Conservation (phyloP, 2,888 invertebrate species). For the Zelleria hepariella region DNA sequence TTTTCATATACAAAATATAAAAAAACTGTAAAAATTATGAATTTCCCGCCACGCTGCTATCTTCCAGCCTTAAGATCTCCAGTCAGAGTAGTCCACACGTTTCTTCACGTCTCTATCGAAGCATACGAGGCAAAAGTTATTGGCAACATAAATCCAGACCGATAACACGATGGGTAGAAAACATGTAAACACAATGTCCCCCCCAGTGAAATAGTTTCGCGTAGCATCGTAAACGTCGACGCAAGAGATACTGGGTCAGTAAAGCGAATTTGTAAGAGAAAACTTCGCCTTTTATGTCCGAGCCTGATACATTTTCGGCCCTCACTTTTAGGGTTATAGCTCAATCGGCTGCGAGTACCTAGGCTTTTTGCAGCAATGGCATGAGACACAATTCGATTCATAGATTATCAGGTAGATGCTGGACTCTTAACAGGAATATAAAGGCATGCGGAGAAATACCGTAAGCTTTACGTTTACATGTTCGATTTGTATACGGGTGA, state of each 20-base stretch:
- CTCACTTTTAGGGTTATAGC: background rate
- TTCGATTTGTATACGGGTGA: too few relatives aligned
- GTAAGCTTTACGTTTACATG: too few relatives aligned
- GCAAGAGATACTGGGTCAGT: slow-evolving; percentile 3
- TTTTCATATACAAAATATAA: too few relatives aligned
- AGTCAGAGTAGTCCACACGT: background rate
- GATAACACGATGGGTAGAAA: slow-evolving; percentile 30
- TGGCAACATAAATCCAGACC: slow-evolving; percentile 39
- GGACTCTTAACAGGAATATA: too few relatives aligned
- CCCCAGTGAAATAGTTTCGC: slow-evolving; percentile 19
- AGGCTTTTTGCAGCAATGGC: background rate
- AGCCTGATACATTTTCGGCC: background rate
- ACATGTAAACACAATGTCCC: slow-evolving; percentile 18
- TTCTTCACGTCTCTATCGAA: background rate
- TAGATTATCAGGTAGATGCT: background rate
- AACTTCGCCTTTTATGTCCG: background rate
- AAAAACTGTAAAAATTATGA: too few relatives aligned
- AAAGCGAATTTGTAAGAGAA: background rate
- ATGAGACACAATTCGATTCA: background rate
- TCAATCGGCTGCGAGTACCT: background rate
- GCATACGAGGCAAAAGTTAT: slow-evolving; percentile 26
- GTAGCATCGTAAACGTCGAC: slow-evolving; percentile 8
- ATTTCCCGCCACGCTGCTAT: too few relatives aligned
- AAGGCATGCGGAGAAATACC: too few relatives aligned
- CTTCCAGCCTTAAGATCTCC: background rate